Evolutionary conservation across 2,797 vertebrate species (phyloP).

Genomic region (Sebastes itinus): DNA sequence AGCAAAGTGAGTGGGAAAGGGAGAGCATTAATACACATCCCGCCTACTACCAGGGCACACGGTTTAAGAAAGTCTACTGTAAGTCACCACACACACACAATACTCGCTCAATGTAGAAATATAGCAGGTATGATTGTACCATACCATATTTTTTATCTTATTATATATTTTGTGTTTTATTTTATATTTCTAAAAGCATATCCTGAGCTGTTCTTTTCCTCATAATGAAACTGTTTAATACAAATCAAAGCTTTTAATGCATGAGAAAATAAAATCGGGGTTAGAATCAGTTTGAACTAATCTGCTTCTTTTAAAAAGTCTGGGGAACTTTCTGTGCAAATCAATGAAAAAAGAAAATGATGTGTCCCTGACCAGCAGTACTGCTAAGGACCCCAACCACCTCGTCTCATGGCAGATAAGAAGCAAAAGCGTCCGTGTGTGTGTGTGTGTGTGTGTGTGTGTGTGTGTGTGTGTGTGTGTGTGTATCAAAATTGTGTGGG

Average conservation of each 20-base stretch:
- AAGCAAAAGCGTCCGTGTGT: slow-evolving; percentile 25
- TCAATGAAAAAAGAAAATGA: not conserved
- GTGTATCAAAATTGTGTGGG: slow-evolving; percentile 34
- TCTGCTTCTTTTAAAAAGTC: not conserved
- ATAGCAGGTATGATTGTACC: not conserved
- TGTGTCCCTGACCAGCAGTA: not conserved
- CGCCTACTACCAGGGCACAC: slow-evolving; percentile 4
- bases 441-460: slow-evolving; percentile 15
- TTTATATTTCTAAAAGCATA: not conserved
- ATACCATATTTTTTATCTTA: not conserved
- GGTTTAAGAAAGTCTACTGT: not conserved
- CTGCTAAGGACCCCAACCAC: slow-evolving; percentile 20
- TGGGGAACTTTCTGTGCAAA: not conserved
- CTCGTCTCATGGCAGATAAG: slow-evolving; percentile 36
- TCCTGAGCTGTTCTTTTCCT: not conserved
- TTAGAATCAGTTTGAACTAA: not conserved
- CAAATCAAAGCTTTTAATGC: not conserved
- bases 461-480: slow-evolving; percentile 6
- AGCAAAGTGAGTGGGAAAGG: not conserved
- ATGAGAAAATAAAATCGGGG: not conserved
- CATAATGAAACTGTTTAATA: not conserved
- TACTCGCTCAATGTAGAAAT: not conserved
- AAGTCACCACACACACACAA: not conserved
- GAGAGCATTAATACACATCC: slow-evolving; percentile 4
- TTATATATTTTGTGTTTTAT: not conserved